Evolutionary conservation across 1,140 invertebrate genomes (phyloP), one percentile per base, ranked within the genome.

Genomic region (Polyergus mexicanus): DNA sequence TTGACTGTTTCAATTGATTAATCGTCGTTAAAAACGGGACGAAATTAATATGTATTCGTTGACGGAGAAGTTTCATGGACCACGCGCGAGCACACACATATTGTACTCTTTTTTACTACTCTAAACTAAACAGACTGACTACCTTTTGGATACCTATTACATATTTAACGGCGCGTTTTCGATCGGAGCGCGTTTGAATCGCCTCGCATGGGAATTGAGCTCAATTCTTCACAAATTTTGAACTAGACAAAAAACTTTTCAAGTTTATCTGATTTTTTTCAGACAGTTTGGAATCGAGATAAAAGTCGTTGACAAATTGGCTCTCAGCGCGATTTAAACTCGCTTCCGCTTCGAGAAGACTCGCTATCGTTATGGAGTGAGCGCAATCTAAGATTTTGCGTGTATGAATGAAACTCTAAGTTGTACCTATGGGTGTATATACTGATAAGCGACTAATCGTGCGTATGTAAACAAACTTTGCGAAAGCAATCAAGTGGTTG

Each of bases 121-220:
- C 87, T 89, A 91, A 74, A 88, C 88, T 92, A 92, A 93, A 93
- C 92, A 93, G 93, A 93, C 93, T 93, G 93, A 93, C 91, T 93
- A 93, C 90, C 86, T 92, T 93, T 91, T 91, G 90, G 89, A 92
- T 92, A 92, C 88, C 88, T 93, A 92, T 93, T 92, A 60, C 54
- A 28, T 74, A 41, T 72, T 60, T 35, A 60, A 72, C 38, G 44
- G 28, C 62, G 63, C 16, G 47, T 51, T 54, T 68, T 44, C 28
- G n/a, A 66, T 13, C 28, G 41, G 32, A 44, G 28, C 44, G 44
- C 16, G 25, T 28, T 47, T 16, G 47, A n/a, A 22, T 74, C 51
- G 19, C 47, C 5, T 32, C 47, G 25, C 5, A 38, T 3, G 7
- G 6, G 2, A 8, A 63, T 32, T 7, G 60, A 13, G 1, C 13